Percentiles rank a stretch among this genome's conserved stretches.
Evolutionary conservation across 2,888 invertebrate genomes (phyloP).

Genomic region (Xestia sexstrigata): DNA sequence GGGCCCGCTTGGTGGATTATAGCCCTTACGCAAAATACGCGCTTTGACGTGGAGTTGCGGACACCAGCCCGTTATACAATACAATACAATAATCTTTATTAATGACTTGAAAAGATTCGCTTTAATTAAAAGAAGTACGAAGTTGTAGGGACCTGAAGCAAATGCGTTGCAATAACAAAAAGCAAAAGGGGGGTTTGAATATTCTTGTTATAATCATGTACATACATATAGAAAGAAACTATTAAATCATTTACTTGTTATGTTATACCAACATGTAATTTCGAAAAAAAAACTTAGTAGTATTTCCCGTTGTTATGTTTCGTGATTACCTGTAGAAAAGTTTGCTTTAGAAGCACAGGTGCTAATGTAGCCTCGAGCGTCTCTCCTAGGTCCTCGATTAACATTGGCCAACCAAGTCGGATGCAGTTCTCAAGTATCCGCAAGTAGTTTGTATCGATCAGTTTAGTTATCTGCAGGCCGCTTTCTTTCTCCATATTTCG

Average conservation of each 20-base stretch:
- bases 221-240: neutral
- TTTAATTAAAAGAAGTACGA: neutral
- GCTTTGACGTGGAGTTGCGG: too few relatives aligned
- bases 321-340: slow-evolving; percentile 92
- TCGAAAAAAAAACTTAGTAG: neutral
- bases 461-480: slow-evolving; percentile 94
- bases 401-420: slow-evolving; percentile 95
- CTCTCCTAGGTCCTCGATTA: slow-evolving; percentile 97
- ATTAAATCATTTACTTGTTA: neutral
- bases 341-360: slow-evolving; percentile 95
- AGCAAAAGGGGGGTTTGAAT: too few relatives aligned
- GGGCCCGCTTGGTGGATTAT: too few relatives aligned
- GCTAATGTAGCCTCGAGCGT: slow-evolving; percentile 96
- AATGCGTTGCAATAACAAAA: neutral
- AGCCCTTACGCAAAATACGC: too few relatives aligned
- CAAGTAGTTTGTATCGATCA: slow-evolving; percentile 94
- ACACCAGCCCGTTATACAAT: too few relatives aligned
- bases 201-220: neutral
- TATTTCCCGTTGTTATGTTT: neutral
- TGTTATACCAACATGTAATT: neutral
- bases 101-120: neutral
- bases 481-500: slow-evolving; percentile 95
- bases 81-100: too few relatives aligned
- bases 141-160: neutral
- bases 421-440: slow-evolving; percentile 95